phyloP scores from a whole-genome alignment of 2,113 vertebrate genomes.

The Syrrhaptes paradoxus region DNA sequence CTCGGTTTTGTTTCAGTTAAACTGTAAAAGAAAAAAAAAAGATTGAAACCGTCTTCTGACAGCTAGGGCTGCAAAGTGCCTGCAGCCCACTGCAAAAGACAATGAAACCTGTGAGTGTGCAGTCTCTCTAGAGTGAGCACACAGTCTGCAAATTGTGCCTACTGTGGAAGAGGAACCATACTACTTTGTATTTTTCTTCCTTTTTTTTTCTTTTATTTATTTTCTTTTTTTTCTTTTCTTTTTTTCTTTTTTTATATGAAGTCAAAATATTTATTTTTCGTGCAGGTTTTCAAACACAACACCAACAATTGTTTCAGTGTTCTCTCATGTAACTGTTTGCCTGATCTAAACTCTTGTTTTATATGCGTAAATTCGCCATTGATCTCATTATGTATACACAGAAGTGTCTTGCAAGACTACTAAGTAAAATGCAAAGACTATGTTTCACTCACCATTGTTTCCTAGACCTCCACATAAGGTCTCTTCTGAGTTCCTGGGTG shows the following conservation, averaged over 20 bases:
- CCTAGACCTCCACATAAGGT: background rate
- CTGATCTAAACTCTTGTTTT: background rate
- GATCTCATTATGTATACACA: background rate
- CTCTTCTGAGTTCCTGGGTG: background rate
- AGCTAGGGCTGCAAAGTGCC: background rate
- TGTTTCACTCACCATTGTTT: background rate
- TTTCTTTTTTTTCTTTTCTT: background rate
- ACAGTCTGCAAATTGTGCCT: background rate
- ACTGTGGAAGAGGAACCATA: background rate
- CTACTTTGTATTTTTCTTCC: background rate
- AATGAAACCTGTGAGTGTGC: background rate
- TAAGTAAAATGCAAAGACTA: background rate
- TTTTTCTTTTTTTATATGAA: background rate
- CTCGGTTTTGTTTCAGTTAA: constrained; percentile 24
- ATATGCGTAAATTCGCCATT: background rate
- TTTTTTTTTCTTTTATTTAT: background rate
- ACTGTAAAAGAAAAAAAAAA: background rate
- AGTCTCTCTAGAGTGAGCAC: background rate
- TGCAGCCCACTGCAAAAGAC: background rate
- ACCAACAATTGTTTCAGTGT: background rate
- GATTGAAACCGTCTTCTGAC: background rate
- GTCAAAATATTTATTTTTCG: background rate
- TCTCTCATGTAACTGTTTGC: background rate
- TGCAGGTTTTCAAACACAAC: background rate
- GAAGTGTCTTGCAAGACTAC: background rate